These are phyloP conservation scores for Enteromius trimaculatus DNA, from an alignment of 2,797 vertebrate species.

Conservation along the genomic window DNA sequence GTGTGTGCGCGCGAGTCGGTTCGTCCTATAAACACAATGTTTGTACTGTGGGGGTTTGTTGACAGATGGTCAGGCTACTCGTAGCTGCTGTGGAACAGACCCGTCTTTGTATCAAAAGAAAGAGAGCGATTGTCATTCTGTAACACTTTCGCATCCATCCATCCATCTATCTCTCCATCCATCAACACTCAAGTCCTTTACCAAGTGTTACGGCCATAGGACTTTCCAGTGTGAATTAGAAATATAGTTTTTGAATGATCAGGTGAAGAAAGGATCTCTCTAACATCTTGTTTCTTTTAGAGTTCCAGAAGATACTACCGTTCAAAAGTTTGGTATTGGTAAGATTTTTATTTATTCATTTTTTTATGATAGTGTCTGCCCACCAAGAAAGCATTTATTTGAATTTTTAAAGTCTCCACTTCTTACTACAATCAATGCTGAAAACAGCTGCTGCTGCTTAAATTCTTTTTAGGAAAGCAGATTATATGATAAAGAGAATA, in stretches of 20 bases:
- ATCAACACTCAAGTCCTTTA: conserved; percentile 26
- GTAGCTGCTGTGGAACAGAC: conserved; percentile 75
- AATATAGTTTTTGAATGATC: not conserved
- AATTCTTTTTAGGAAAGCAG: not conserved
- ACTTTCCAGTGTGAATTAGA: conserved; percentile 7
- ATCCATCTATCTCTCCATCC: conserved; percentile 65
- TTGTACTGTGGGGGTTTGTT: conserved; percentile 77
- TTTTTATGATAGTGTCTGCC: not conserved
- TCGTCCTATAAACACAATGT: conserved; percentile 73
- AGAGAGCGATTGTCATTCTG: conserved; percentile 71
- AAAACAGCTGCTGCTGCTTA: not conserved
- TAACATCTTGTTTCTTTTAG: not conserved
- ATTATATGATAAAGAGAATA: not conserved
- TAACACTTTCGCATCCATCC: conserved; percentile 75
- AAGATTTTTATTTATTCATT: not conserved
- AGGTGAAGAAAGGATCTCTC: not conserved
- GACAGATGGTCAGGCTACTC: conserved; percentile 81
- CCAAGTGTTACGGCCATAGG: not conserved
- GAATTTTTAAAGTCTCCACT: not conserved
- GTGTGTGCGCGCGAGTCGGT: conserved; percentile 49
- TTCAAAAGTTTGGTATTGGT: not conserved
- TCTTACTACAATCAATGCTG: not conserved
- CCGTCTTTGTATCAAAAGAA: conserved; percentile 74
- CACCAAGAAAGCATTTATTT: not conserved
- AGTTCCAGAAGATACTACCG: not conserved